Evolutionary conservation across 2,888 invertebrate genomes (phyloP).

Genomic region (Psylliodes chrysocephalus): DNA sequence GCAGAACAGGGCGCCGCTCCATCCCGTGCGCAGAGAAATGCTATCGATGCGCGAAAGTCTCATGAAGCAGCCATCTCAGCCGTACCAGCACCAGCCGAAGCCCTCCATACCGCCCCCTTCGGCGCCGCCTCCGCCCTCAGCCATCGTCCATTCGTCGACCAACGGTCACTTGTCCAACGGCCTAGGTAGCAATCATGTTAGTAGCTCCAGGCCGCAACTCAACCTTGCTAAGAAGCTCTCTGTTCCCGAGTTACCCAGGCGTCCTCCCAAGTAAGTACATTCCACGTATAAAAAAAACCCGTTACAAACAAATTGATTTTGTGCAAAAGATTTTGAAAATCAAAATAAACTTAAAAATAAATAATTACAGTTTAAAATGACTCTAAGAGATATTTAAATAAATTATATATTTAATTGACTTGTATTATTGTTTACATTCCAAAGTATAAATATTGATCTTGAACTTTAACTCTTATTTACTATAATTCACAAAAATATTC

Average conservation of each 20-base stretch:
- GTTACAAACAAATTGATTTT: too few relatives aligned
- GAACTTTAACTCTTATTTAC: too few relatives aligned
- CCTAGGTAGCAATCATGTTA: slow-evolving; percentile 61
- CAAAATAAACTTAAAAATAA: too few relatives aligned
- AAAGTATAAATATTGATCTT: too few relatives aligned
- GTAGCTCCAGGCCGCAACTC: slow-evolving; percentile 63
- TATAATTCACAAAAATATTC: too few relatives aligned
- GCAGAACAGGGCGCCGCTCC: slow-evolving; percentile 55
- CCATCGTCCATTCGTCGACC: slow-evolving; percentile 54
- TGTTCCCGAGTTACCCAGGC: slow-evolving; percentile 75
- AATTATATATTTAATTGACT: too few relatives aligned
- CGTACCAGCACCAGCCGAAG: slow-evolving; percentile 39
- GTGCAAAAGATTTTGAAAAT: too few relatives aligned
- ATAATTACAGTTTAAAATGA: too few relatives aligned
- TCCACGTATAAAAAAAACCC: too few relatives aligned
- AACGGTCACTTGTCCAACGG: slow-evolving; percentile 55
- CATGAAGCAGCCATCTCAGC: slow-evolving; percentile 56
- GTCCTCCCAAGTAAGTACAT: slow-evolving; percentile 76
- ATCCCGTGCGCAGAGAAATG: slow-evolving; percentile 56
- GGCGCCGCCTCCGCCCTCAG: slow-evolving; percentile 53
- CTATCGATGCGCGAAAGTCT: slow-evolving; percentile 56
- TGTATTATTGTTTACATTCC: too few relatives aligned
- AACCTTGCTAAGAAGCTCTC: slow-evolving; percentile 64
- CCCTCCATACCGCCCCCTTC: slow-evolving; percentile 49
- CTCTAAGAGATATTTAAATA: too few relatives aligned